These are phyloP conservation scores for Pelecanus crispus DNA, from an alignment of 2,113 vertebrate species.

Conservation along the genomic window DNA sequence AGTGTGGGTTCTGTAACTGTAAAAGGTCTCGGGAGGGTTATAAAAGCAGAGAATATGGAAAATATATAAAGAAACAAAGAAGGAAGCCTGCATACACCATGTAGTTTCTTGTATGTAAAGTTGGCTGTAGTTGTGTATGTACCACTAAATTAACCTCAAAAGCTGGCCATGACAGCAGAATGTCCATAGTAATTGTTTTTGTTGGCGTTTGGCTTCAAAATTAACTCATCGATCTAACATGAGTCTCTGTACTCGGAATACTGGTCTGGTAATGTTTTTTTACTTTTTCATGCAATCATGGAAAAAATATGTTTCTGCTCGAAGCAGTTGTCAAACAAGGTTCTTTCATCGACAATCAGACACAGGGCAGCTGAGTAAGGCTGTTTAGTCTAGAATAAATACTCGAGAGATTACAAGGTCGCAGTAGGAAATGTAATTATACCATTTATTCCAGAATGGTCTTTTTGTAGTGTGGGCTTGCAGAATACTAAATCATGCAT, in stretches of 20 bases:
- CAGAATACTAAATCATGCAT: constrained; percentile 58
- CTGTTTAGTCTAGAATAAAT: constrained; percentile 92
- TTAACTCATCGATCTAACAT: constrained; percentile 83
- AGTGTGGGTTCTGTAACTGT: constrained; percentile 62
- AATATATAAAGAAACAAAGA: constrained; percentile 64
- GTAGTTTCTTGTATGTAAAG: constrained; percentile 42
- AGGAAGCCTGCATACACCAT: constrained; percentile 21
- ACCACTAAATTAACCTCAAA: constrained; percentile 77
- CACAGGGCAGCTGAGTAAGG: constrained; percentile 86
- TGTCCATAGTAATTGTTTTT: constrained; percentile 84
- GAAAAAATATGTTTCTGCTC: constrained; percentile 87
- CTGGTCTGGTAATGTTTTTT: constrained; percentile 80
- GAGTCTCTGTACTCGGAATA: constrained; percentile 75
- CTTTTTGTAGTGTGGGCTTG: constrained; percentile 64
- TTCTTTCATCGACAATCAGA: constrained; percentile 87
- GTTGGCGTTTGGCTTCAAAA: constrained; percentile 81
- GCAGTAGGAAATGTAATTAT: constrained; percentile 84
- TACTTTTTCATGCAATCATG: constrained; percentile 79
- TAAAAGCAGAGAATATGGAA: constrained; percentile 71
- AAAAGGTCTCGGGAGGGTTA: constrained; percentile 45
- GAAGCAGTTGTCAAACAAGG: constrained; percentile 84
- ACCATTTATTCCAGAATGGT: constrained; percentile 71
- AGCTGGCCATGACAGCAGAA: constrained; percentile 79
- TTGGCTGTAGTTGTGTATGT: constrained; percentile 34
- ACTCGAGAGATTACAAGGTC: constrained; percentile 84